Percentiles rank a stretch among this genome's conserved stretches.
phyloP scores from a whole-genome alignment of 2,888 invertebrate species.

The Cylindroiulus punctatus region DNA sequence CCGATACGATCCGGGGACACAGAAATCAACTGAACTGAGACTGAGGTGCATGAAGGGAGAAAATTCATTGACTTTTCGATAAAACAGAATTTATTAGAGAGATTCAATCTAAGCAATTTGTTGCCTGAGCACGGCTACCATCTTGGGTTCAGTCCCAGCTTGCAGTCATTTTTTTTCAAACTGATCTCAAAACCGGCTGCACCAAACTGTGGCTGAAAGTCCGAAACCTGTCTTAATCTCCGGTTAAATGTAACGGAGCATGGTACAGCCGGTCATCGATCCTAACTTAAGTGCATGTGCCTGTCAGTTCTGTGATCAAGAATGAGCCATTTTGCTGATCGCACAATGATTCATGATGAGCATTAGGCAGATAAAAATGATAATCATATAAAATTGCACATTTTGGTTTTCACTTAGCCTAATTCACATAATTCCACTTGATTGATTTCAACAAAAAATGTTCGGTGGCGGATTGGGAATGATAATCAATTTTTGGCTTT shows the following conservation, averaged over 20 bases:
- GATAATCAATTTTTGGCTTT: no score
- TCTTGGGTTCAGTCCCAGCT: not conserved
- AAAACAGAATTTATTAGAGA: constrained; percentile 39
- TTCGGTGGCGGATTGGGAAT: no score
- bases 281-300: no score
- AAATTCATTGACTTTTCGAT: constrained; percentile 43
- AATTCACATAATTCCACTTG: no score
- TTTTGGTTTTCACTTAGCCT: no score
- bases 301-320: no score
- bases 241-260: not conserved
- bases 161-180: not conserved
- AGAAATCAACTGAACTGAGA: constrained; percentile 5
- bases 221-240: not conserved
- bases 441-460: no score
- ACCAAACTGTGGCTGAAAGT: not conserved
- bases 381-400: no score
- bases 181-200: not conserved
- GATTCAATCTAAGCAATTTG: constrained; percentile 21
- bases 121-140: not conserved
- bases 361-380: no score
- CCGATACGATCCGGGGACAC: not conserved
- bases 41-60: not conserved
- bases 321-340: no score
- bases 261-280: not conserved
- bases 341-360: no score